phyloP scores from a whole-genome alignment of 2,113 vertebrate species.

The Plecturocebus donacophilus region DNA sequence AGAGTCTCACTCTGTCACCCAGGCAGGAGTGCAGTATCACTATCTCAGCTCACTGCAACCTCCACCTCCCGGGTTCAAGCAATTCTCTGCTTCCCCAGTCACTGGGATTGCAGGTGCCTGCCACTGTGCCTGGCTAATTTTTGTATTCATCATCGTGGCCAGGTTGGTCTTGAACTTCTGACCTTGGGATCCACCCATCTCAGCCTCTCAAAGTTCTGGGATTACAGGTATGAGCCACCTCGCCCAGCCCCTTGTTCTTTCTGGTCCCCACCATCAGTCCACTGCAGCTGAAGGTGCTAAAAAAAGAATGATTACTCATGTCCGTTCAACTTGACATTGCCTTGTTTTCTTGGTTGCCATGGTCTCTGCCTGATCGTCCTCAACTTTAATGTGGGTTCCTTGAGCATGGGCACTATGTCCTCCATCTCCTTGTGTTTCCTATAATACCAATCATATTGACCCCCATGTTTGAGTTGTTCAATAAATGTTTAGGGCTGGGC shows the following conservation, averaged over 20 bases:
- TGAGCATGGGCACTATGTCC: neutral
- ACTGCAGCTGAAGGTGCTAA: neutral
- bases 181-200: too few species aligned
- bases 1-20: too few species aligned
- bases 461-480: neutral
- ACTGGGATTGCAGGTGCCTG: too few species aligned
- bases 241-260: neutral
- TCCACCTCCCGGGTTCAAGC: too few species aligned
- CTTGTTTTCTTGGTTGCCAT: neutral
- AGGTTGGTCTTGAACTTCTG: too few species aligned
- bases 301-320: fast-evolving
- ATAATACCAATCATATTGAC: neutral
- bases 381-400: neutral
- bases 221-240: too few species aligned
- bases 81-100: too few species aligned
- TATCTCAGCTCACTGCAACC: too few species aligned
- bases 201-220: too few species aligned
- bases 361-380: neutral
- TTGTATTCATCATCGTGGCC: too few species aligned
- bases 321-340: neutral
- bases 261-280: neutral
- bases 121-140: too few species aligned
- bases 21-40: too few species aligned
- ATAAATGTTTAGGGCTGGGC: neutral
- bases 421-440: neutral